Evolutionary conservation across 2,797 vertebrate genomes (phyloP).

Genomic region (Liparis tanakae): DNA sequence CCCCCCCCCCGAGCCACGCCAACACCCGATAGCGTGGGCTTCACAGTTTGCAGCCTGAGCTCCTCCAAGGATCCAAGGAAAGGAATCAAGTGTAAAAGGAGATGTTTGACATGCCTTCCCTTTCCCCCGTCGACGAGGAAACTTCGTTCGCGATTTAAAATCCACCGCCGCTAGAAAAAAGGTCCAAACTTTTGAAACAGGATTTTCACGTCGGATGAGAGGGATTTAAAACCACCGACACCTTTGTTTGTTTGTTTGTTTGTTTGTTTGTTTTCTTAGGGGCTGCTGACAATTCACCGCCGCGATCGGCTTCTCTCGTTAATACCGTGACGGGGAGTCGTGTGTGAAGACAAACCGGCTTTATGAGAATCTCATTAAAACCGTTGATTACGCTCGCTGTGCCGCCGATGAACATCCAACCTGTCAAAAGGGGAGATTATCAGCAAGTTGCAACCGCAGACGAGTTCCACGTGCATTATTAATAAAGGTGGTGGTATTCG

Average conservation of each 20-base stretch:
- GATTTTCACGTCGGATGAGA: not conserved
- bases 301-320: slow-evolving; percentile 33
- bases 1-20: not conserved
- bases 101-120: not conserved
- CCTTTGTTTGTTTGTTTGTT: slow-evolving; percentile 28
- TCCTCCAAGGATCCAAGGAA: not conserved
- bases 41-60: not conserved
- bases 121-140: not conserved
- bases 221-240: not conserved
- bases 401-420: slow-evolving; percentile 14
- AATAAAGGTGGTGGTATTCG: not conserved
- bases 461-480: not conserved
- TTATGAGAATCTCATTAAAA: slow-evolving; percentile 47
- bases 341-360: slow-evolving; percentile 41
- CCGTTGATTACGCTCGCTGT: slow-evolving; percentile 25
- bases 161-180: not conserved
- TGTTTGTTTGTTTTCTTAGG: slow-evolving; percentile 16
- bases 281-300: slow-evolving; percentile 2
- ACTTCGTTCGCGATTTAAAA: not conserved
- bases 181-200: not conserved
- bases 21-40: not conserved
- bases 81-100: too few relatives aligned
- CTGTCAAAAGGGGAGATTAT: slow-evolving; percentile 32
- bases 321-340: slow-evolving; percentile 33
- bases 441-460: slow-evolving; percentile 2